Evolutionary conservation across 1,140 invertebrate genomes (phyloP).

Genomic region (Musca domestica): DNA sequence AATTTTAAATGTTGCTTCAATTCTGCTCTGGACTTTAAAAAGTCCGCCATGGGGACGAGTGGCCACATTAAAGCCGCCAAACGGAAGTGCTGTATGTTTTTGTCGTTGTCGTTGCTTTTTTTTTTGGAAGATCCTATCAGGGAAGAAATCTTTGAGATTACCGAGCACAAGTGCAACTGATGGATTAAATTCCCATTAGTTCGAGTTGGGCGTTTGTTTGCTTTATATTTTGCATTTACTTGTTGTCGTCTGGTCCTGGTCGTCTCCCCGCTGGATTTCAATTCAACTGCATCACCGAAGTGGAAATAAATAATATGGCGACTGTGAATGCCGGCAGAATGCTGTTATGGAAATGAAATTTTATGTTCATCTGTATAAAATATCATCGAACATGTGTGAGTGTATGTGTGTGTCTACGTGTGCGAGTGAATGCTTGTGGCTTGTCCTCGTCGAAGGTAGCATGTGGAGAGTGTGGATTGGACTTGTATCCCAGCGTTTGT

Average conservation of each 20-base stretch:
- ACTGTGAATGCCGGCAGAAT: slow-evolving; percentile 12
- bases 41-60: no score
- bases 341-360: slow-evolving; percentile 21
- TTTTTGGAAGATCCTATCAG: neutral
- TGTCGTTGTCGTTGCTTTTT: no score
- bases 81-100: no score
- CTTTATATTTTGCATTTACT: neutral
- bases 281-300: slow-evolving; percentile 15
- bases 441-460: neutral
- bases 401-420: neutral
- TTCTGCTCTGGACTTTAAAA: no score
- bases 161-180: slow-evolving; percentile 17
- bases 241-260: neutral
- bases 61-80: no score
- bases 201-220: neutral
- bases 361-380: slow-evolving; percentile 16
- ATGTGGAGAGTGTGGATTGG: no score
- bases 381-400: neutral
- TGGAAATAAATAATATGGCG: slow-evolving; percentile 21
- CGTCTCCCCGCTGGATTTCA: neutral
- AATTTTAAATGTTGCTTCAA: no score
- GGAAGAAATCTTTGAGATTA: slow-evolving; percentile 12
- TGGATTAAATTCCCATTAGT: slow-evolving; percentile 20
- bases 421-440: neutral
- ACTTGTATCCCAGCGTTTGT: slow-evolving; percentile 10